Evolutionary conservation across 2,113 vertebrate species (phyloP).

Genomic region (Solea solea): DNA sequence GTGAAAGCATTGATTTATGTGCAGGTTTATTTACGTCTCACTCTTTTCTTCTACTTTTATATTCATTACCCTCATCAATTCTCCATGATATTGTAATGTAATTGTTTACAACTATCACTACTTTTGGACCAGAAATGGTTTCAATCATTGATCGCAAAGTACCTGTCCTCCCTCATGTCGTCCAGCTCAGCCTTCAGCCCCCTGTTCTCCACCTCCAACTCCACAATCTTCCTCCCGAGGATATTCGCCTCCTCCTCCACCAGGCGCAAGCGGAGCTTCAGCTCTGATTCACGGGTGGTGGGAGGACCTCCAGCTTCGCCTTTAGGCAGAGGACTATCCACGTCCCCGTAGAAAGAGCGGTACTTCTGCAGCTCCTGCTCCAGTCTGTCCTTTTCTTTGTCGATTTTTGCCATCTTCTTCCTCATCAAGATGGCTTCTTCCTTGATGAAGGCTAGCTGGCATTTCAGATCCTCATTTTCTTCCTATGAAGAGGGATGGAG

Average conservation of each 20-base stretch:
- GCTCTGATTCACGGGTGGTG: conserved; percentile 96
- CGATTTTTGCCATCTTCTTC: conserved; percentile 99
- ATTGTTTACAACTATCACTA: background rate
- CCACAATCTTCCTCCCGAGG: conserved; percentile 96
- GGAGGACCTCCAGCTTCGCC: conserved; percentile 97
- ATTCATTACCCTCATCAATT: background rate
- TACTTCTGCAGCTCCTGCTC: conserved; percentile 98
- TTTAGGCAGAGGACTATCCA: conserved; percentile 97
- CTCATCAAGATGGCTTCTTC: conserved; percentile 97
- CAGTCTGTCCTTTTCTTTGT: conserved; percentile 97
- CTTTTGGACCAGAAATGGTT: background rate
- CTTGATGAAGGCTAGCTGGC: conserved; percentile 96
- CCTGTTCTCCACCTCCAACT: conserved; percentile 97
- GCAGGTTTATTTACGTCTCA: background rate
- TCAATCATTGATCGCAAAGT: conserved; percentile 21
- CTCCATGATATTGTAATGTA: background rate
- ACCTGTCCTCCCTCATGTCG: conserved; percentile 94
- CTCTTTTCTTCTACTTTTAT: background rate
- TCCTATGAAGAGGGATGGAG: conserved; percentile 79
- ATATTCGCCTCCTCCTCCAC: conserved; percentile 99
- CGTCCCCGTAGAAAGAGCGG: conserved; percentile 95
- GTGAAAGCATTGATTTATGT: background rate
- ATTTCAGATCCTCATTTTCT: conserved; percentile 96
- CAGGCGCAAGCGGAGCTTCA: conserved; percentile 93
- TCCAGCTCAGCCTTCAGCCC: conserved; percentile 98